These are phyloP conservation scores for Corapipo altera DNA, from an alignment of 2,113 vertebrate species.

Conservation along the genomic window DNA sequence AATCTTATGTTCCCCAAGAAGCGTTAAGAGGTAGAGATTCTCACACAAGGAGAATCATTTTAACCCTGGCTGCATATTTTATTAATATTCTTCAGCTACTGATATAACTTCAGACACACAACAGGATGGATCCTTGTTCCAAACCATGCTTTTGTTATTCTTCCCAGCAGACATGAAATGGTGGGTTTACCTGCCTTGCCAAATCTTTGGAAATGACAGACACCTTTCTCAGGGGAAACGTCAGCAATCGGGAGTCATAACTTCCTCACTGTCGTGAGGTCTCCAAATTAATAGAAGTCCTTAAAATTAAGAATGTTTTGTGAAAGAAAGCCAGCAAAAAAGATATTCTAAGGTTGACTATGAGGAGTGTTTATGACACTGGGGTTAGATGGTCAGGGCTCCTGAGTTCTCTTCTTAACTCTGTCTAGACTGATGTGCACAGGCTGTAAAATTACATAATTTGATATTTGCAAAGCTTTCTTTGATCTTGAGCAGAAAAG, in stretches of 20 bases:
- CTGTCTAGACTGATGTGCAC: background rate
- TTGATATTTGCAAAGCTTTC: background rate
- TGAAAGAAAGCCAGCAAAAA: background rate
- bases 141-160: background rate
- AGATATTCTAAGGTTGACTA: background rate
- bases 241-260: background rate
- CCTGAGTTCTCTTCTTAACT: background rate
- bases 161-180: background rate
- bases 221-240: background rate
- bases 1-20: background rate
- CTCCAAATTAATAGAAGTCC: background rate
- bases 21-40: background rate
- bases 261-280: background rate
- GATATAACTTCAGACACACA: background rate
- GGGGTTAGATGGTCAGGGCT: background rate
- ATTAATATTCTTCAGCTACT: background rate
- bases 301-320: background rate
- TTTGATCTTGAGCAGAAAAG: background rate
- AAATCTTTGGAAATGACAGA: background rate
- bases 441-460: background rate
- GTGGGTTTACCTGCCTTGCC: background rate
- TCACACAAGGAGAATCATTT: background rate
- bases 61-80: background rate
- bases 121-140: background rate
- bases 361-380: background rate